Evolutionary conservation across 37 sponge, comb jelly and placozoan species (phyloP), one percentile per base, ranked within the genome.

Genomic region (Beroe ovata): DNA sequence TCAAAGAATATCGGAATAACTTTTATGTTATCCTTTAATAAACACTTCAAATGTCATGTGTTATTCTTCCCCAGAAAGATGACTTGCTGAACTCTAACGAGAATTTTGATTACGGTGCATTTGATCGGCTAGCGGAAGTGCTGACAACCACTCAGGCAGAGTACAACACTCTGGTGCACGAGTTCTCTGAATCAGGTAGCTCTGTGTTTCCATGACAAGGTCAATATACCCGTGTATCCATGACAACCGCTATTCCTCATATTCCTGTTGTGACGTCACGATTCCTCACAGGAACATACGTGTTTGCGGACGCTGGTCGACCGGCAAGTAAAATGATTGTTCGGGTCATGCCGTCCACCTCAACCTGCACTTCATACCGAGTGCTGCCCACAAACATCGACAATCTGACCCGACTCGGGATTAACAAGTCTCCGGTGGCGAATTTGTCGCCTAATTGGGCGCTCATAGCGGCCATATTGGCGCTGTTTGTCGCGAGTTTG

Each of bases 361-460:
- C 71, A 6, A 16, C 38, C 38, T 69, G 71, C 34, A 19, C 71
- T 36, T 36, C 71, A 1, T 69, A 69, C 38, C 38, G 4, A 36
- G 71, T 69, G 8, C 71, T 69, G 8, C 71, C 71, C 38, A 36
- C 71, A 35, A 69, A 25, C 25, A 14, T 36, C 4, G 38, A 69
- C 36, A 69, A 14, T 36, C 38, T 69, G 37, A 69, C 71, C 36
- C 18, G 20, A 8, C 71, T 69, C 21, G 71, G 38, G 26, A 69
- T 69, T 20, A 36, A 36, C 38, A 69, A 69, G 38, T 3, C 71
- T 8, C 71, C 6, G 37, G 71, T 69, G 37, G 36, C 36, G 4
- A 69, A 69, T 69, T 38, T 69, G 21, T 32, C 71, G 19, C 71
- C 71, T 2, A 69, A 69, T 20, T 69, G 71, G 71, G 21, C 71